Evolutionary conservation across 2,888 invertebrate genomes (phyloP).

Genomic region (Chironomus riparius): DNA sequence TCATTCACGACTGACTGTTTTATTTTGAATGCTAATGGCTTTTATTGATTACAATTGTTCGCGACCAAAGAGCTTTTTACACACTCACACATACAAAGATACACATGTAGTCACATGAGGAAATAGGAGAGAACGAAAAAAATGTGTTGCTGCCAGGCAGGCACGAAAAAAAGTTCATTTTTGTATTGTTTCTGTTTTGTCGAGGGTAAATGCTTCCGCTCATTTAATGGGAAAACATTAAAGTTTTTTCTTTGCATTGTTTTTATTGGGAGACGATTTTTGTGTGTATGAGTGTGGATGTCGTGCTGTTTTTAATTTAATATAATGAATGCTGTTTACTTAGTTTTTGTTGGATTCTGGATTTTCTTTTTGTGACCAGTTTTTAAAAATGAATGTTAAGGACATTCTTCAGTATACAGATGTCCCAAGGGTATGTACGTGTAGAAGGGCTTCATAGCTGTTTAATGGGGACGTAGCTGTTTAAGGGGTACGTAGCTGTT

Average conservation of each 20-base stretch:
- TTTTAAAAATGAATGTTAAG: too few relatives aligned
- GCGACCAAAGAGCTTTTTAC: not conserved
- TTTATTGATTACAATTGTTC: slow-evolving; percentile 14
- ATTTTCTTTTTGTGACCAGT: too few relatives aligned
- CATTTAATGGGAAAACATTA: not conserved
- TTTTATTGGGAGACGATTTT: not conserved
- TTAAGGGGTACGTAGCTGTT: too few relatives aligned
- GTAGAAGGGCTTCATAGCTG: too few relatives aligned
- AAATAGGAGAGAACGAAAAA: not conserved
- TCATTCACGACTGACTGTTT: not conserved
- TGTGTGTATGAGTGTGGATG: not conserved
- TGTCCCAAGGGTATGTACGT: too few relatives aligned
- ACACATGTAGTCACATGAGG: not conserved
- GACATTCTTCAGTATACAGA: too few relatives aligned
- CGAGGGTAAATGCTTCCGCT: not conserved
- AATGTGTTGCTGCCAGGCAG: not conserved
- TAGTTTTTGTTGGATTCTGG: too few relatives aligned
- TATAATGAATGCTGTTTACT: too few relatives aligned
- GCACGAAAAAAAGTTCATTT: not conserved
- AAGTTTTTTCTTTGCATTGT: not conserved
- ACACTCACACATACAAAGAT: not conserved
- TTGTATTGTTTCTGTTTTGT: too few relatives aligned
- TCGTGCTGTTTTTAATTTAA: too few relatives aligned
- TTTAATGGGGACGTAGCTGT: too few relatives aligned
- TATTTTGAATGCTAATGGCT: slow-evolving; percentile 14